Conservation (phyloP, 1,140 invertebrate genomes). For the Tetramorium simillimum region DNA sequence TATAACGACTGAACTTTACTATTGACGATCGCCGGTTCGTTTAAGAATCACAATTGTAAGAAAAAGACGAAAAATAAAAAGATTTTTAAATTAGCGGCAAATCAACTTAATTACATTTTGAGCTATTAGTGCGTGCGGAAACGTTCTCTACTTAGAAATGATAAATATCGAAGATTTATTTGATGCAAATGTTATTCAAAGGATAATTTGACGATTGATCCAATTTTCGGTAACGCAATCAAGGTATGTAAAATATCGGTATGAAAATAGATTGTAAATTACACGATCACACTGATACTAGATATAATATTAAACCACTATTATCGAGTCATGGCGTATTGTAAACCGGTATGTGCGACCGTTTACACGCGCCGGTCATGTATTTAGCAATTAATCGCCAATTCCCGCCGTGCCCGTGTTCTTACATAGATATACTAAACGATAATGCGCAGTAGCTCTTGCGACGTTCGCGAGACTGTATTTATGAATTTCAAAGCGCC, state of each 20-base stretch:
- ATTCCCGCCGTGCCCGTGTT: slow-evolving; percentile 25
- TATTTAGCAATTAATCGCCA: slow-evolving; percentile 38
- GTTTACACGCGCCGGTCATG: slow-evolving; percentile 4
- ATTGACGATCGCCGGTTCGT: not conserved
- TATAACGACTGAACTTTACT: slow-evolving; percentile 27
- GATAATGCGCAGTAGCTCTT: not conserved
- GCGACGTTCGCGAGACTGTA: not conserved
- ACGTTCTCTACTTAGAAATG: not conserved
- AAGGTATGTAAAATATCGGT: not conserved
- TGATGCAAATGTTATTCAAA: not conserved
- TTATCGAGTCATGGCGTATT: slow-evolving; percentile 32
- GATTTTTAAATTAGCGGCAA: not conserved
- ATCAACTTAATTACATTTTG: not conserved
- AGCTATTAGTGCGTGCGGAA: not conserved
- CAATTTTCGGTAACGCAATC: not conserved
- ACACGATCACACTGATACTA: not conserved
- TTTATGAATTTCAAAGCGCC: slow-evolving; percentile 8
- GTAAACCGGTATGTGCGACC: slow-evolving; percentile 20
- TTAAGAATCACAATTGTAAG: not conserved
- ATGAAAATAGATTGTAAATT: not conserved
- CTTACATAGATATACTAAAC: slow-evolving; percentile 15
- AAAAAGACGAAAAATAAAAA: not conserved
- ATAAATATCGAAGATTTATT: not conserved
- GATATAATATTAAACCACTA: slow-evolving; percentile 10
- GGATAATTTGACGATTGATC: not conserved